phyloP scores from a whole-genome alignment of 2,113 vertebrate genomes.

The Leucopternis melanops region DNA sequence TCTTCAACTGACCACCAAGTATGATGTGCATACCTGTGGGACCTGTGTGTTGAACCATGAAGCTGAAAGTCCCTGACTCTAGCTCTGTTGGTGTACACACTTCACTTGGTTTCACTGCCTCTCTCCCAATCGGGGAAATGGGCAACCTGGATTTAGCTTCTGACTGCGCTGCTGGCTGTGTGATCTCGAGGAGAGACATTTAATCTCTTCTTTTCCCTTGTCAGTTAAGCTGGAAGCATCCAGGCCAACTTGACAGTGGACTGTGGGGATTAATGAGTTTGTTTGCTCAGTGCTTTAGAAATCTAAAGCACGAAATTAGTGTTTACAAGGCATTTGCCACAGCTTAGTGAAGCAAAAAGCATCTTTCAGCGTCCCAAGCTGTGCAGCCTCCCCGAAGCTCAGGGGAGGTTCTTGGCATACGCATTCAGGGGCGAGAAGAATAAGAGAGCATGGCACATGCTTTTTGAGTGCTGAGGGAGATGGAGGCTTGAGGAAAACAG shows the following conservation, averaged over 20 bases:
- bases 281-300: constrained; percentile 2
- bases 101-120: not conserved
- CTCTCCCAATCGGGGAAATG: not conserved
- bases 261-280: not conserved
- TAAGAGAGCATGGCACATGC: not conserved
- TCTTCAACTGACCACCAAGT: not conserved
- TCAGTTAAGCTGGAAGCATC: not conserved
- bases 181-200: not conserved
- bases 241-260: not conserved
- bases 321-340: not conserved
- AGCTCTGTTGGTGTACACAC: not conserved
- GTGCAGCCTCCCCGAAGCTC: not conserved
- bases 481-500: not conserved
- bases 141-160: not conserved
- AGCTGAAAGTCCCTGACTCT: not conserved
- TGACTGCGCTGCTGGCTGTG: not conserved
- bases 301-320: constrained; percentile 10
- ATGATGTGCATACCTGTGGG: not conserved
- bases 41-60: not conserved
- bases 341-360: not conserved
- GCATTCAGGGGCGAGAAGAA: not conserved
- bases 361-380: not conserved
- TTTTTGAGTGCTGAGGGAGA: not conserved
- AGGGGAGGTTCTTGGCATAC: not conserved
- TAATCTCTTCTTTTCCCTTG: constrained; percentile 8